A percentile compares a stretch with the other conserved stretches of the same genome.
Evolutionary conservation across 37 sponge, comb jelly and placozoan species (phyloP).

Genomic region (Crambe crambe): DNA sequence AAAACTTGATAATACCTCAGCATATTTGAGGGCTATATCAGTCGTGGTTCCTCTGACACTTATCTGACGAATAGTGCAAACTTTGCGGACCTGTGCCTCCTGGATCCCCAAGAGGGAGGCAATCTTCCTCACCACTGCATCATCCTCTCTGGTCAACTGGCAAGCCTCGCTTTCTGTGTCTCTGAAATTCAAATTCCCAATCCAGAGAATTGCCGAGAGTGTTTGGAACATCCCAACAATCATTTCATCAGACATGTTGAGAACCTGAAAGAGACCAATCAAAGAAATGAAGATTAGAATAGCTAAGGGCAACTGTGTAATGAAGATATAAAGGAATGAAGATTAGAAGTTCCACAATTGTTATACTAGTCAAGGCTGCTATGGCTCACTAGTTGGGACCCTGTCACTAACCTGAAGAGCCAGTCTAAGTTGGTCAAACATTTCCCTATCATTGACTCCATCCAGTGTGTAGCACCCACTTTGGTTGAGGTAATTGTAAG

Average conservation of each 20-base stretch:
- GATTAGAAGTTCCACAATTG: no score
- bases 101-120: conserved; percentile 79
- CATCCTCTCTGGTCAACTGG: conserved; percentile 59
- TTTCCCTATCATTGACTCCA: conserved; percentile 73
- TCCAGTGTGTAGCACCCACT: conserved; percentile 86
- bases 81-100: conserved; percentile 50
- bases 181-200: conserved; percentile 84
- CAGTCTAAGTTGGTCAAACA: conserved; percentile 86
- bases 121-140: conserved; percentile 50
- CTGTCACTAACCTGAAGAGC: conserved; percentile 71
- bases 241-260: conserved; percentile 69
- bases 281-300: not conserved
- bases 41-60: conserved; percentile 81
- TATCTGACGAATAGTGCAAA: conserved; percentile 83
- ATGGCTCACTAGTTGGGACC: not conserved
- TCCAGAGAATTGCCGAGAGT: conserved; percentile 86
- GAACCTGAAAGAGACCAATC: conserved; percentile 27
- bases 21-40: conserved; percentile 79
- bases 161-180: conserved; percentile 85
- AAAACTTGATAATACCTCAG: conserved; percentile 59
- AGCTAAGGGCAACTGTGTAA: no score
- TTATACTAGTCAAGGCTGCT: not conserved
- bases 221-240: conserved; percentile 73
- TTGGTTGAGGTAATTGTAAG: conserved; percentile 90
- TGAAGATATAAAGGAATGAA: no score